A percentile compares a stretch with the other conserved stretches of the same genome.
Evolutionary conservation across 2,797 vertebrate genomes (phyloP).

Genomic region (Netta rufina): DNA sequence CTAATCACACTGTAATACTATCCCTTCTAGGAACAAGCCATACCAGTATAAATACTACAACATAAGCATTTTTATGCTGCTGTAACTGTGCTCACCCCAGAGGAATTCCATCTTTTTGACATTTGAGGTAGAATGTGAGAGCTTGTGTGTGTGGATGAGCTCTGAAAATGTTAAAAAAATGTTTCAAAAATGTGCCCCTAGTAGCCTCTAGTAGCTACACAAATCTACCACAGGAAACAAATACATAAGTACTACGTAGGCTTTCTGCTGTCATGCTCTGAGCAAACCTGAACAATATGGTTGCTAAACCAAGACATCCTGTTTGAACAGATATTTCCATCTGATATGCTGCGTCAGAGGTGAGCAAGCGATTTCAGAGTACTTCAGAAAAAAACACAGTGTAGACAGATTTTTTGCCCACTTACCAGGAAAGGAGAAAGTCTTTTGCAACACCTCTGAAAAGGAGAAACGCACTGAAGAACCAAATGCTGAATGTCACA

Average conservation of each 20-base stretch:
- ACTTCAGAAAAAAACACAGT: background rate
- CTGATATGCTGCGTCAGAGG: background rate
- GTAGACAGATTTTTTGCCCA: background rate
- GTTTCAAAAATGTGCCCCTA: background rate
- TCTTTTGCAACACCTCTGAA: background rate
- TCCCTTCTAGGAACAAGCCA: conserved; percentile 18
- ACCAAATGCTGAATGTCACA: background rate
- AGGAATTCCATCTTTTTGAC: background rate
- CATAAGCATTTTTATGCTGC: background rate
- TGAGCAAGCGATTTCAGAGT: background rate
- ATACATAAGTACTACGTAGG: background rate
- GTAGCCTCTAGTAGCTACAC: background rate
- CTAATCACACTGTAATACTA: conserved; percentile 1
- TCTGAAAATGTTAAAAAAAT: background rate
- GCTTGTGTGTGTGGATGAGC: background rate
- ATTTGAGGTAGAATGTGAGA: background rate
- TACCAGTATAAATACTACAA: conserved; percentile 4
- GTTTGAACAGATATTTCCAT: background rate
- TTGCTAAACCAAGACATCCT: conserved; percentile 24
- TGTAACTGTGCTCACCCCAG: background rate
- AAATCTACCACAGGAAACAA: background rate
- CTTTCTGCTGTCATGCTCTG: background rate
- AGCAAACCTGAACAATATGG: background rate
- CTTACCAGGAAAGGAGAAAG: background rate
- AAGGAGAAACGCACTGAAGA: background rate